These are phyloP conservation scores for Eupithecia inturbata DNA, from an alignment of 2,888 invertebrate genomes.

Conservation along the genomic window DNA sequence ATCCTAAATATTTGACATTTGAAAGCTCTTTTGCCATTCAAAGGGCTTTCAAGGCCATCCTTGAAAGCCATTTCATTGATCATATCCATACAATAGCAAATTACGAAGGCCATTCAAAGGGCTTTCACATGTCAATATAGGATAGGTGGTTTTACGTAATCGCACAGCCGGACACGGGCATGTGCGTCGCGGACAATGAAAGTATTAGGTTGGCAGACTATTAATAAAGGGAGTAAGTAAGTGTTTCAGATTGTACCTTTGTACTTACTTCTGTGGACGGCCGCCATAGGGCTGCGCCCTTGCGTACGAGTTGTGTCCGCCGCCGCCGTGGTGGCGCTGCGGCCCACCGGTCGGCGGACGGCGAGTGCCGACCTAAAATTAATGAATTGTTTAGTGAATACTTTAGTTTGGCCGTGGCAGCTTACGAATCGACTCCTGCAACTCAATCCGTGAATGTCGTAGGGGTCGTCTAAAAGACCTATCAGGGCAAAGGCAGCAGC, in stretches of 20 bases:
- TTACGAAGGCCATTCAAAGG: too few species aligned
- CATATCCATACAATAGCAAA: too few species aligned
- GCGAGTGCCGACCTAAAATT: constrained; percentile 64
- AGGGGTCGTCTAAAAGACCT: not conserved
- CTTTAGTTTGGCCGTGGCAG: not conserved
- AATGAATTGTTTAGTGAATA: not conserved
- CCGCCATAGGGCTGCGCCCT: constrained; percentile 70
- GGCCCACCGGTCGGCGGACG: constrained; percentile 51
- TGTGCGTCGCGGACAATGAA: too few species aligned
- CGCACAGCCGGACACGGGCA: too few species aligned
- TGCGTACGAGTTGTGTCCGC: constrained; percentile 46
- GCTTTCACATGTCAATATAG: too few species aligned
- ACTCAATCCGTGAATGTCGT: not conserved
- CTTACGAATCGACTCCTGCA: not conserved
- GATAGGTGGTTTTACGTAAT: too few species aligned
- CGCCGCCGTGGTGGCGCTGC: constrained; percentile 48
- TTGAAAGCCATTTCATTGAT: too few species aligned
- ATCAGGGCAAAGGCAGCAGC: not conserved
- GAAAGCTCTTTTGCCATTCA: too few species aligned
- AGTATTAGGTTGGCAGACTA: not conserved
- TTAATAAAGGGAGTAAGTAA: not conserved
- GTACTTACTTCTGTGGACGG: constrained; percentile 71
- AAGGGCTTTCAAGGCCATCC: too few species aligned
- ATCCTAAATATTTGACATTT: too few species aligned
- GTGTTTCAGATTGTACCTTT: not conserved